phyloP scores from a whole-genome alignment of 92 coral and sea anemone species.

The Parazoanthus darwini region DNA sequence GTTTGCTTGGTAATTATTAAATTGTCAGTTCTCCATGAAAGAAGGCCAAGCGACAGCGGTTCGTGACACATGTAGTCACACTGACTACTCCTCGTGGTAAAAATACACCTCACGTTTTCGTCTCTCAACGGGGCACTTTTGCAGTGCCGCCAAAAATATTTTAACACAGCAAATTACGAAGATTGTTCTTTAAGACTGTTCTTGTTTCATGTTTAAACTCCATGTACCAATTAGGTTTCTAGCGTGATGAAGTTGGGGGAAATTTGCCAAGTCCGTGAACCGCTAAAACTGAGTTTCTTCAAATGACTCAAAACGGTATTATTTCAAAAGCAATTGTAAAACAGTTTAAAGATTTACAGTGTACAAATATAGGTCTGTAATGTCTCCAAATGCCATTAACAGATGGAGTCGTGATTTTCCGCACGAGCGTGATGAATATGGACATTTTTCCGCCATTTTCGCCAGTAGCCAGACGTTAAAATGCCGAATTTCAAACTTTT shows the following conservation, averaged over 20 bases:
- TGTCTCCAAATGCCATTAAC: slow-evolving; percentile 11
- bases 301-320: background rate
- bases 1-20: background rate
- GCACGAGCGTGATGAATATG: slow-evolving; percentile 13
- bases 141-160: slow-evolving; percentile 1
- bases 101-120: slow-evolving; percentile 45
- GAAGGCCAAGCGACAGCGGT: background rate
- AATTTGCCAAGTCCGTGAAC: slow-evolving; percentile 22
- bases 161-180: slow-evolving; percentile 31
- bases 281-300: slow-evolving; percentile 15
- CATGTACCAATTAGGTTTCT: slow-evolving; percentile 28
- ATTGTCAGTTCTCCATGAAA: background rate
- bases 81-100: slow-evolving; percentile 15
- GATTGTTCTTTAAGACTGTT: slow-evolving; percentile 20
- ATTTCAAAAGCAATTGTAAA: slow-evolving; percentile 5
- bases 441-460: background rate
- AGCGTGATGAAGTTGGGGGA: slow-evolving; percentile 31
- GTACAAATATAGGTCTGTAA: slow-evolving; percentile 1
- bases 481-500: background rate
- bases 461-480: slow-evolving; percentile 6
- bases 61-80: background rate
- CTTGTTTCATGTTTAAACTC: slow-evolving; percentile 30
- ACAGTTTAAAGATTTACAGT: background rate
- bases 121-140: slow-evolving; percentile 49
- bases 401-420: slow-evolving; percentile 2